A percentile compares a stretch with the other conserved stretches of the same genome.
Conservation (phyloP, 2,888 invertebrate genomes). For the Rhamnusium bicolor region DNA sequence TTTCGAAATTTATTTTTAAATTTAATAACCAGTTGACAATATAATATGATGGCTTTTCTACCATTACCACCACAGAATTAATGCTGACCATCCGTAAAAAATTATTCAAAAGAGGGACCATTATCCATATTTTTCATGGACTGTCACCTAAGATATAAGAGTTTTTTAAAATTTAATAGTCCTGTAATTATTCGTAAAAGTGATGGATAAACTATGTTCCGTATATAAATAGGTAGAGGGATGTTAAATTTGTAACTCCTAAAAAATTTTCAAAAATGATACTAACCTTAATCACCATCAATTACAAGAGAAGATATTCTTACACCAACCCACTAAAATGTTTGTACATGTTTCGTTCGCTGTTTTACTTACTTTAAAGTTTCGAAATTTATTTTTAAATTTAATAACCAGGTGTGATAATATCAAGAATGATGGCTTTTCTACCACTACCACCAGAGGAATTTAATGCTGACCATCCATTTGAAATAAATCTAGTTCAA, state of each 20-base stretch:
- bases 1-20: neutral
- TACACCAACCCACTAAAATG: too few species aligned
- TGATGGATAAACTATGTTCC: too few species aligned
- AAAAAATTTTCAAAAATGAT: too few species aligned
- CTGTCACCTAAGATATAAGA: too few species aligned
- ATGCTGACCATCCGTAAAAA: slow-evolving; percentile 47
- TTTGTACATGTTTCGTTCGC: neutral
- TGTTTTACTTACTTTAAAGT: neutral
- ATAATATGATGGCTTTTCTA: slow-evolving; percentile 4
- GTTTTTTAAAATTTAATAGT: too few species aligned
- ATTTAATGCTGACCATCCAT: slow-evolving; percentile 47
- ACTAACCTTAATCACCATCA: too few species aligned
- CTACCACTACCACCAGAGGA: slow-evolving; percentile 3
- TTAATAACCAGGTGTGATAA: slow-evolving; percentile 28
- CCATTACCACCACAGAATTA: slow-evolving; percentile 11
- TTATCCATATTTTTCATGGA: too few species aligned
- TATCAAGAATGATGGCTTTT: slow-evolving; percentile 5
- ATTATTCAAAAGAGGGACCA: too few species aligned
- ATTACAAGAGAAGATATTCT: too few species aligned
- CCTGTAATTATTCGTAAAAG: too few species aligned
- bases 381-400: slow-evolving; percentile 1
- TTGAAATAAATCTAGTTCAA: slow-evolving; percentile 24
- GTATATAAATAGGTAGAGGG: too few species aligned
- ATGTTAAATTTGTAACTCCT: too few species aligned
- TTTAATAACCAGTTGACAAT: slow-evolving; percentile 28